Evolutionary conservation across 2,113 vertebrate genomes (phyloP).

Genomic region (Ariopsis seemanni): DNA sequence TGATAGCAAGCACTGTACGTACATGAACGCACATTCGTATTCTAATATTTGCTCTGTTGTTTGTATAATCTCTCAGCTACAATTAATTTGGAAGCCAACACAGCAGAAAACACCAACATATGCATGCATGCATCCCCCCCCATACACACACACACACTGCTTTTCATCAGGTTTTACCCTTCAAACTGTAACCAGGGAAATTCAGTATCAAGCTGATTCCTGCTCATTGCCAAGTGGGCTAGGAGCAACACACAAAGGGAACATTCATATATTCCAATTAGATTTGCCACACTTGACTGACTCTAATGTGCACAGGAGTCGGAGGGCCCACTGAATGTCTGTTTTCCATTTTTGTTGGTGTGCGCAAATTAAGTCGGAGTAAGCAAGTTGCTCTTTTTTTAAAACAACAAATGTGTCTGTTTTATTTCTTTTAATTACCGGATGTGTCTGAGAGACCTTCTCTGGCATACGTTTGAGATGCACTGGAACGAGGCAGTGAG

Average conservation of each 20-base stretch:
- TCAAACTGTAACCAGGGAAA: slow-evolving; percentile 54
- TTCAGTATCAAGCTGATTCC: slow-evolving; percentile 52
- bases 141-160: slow-evolving; percentile 36
- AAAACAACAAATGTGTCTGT: slow-evolving; percentile 14
- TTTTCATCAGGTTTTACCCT: slow-evolving; percentile 45
- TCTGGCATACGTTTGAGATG: slow-evolving; percentile 40
- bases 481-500: not conserved
- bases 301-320: slow-evolving; percentile 54
- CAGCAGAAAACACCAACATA: slow-evolving; percentile 38
- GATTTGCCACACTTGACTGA: slow-evolving; percentile 66
- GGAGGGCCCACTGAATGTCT: slow-evolving; percentile 55
- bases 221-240: slow-evolving; percentile 57
- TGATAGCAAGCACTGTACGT: not conserved
- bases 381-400: slow-evolving; percentile 43
- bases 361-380: slow-evolving; percentile 62
- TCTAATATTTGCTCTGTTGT: slow-evolving; percentile 28
- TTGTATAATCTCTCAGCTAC: slow-evolving; percentile 21
- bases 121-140: slow-evolving; percentile 26
- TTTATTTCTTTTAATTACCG: slow-evolving; percentile 59
- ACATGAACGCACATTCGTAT: not conserved
- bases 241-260: slow-evolving; percentile 62
- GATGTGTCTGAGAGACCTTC: slow-evolving; percentile 37
- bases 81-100: slow-evolving; percentile 41
- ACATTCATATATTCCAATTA: slow-evolving; percentile 73
- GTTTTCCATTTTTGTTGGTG: slow-evolving; percentile 68